Conservation (phyloP, 2,113 vertebrate species). For the Podarcis raffonei region DNA sequence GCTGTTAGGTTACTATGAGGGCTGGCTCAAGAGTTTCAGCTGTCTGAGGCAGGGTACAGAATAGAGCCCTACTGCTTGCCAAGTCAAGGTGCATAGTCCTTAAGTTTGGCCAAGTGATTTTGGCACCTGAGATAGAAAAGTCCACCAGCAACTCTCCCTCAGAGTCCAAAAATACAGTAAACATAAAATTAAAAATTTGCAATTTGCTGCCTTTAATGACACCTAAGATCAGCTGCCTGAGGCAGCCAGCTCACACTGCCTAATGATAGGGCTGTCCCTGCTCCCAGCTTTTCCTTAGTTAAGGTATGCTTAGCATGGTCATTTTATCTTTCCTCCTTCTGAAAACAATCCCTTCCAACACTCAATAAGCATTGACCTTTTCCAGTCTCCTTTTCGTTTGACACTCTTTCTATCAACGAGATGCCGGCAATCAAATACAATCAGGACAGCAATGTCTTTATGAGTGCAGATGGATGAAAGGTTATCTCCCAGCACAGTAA, state of each 20-base stretch:
- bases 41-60: not conserved
- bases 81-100: not conserved
- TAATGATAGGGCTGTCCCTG: not conserved
- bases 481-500: not conserved
- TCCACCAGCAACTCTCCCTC: not conserved
- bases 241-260: not conserved
- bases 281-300: not conserved
- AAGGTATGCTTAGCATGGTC: not conserved
- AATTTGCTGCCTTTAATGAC: not conserved
- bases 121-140: not conserved
- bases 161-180: not conserved
- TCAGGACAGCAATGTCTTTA: not conserved
- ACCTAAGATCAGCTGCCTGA: not conserved
- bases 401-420: conserved; percentile 6
- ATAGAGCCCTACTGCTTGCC: not conserved
- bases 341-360: not conserved
- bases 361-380: conserved; percentile 26
- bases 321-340: not conserved
- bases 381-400: conserved; percentile 14
- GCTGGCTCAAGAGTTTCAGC: not conserved
- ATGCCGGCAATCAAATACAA: conserved; percentile 12
- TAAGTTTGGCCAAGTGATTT: not conserved
- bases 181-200: not conserved
- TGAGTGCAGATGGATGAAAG: conserved; percentile 10
- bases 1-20: not conserved